Evolutionary conservation across 2,113 vertebrate species (phyloP), one percentile per base, ranked within the genome.

Genomic region (Tinamus guttatus): DNA sequence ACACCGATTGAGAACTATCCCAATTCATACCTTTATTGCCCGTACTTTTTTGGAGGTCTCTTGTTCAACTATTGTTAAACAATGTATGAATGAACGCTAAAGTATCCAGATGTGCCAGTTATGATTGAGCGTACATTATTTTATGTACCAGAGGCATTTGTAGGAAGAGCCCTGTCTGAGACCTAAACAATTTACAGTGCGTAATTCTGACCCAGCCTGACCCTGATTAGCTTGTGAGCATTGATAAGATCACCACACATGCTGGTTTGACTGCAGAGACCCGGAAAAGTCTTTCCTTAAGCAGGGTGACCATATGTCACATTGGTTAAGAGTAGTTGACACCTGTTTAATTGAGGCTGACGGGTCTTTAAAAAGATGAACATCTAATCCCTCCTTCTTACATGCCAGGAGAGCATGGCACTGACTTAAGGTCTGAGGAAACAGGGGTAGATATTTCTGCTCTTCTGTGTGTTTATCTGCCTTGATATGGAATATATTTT

Each of bases 311-410:
- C 69, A 86, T 81, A 93, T 52, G 68, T 69, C 32, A 19, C 43
- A 25, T n/a, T 86, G 69, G 69, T 86, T 88, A 93, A 92, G 73
- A 92, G 62, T 20, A 77, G 77, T 5, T 64, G 32, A 73, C 65
- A 75, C 30, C 20, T 85, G 69, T 90, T 87, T 95, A 93, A 91
- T n/a, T 91, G 84, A 92, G 38, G 54, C 40, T 92, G 90, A 74
- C 94, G 91, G 85, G 45, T 80, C 81, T 92, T 82, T 91, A 76
- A 79, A 93, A 85, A 80, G 78, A 51, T 60, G 64, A 70, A 85
- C 81, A 34, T 47, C 49, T 89, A 90, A 90, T 94, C 89, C 84
- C 71, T 67, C 5, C 45, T 6, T 76, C 30, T 80, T 89, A 56
- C 2, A n/a, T 19, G 22, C 25, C 51, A 90, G 25, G 41, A 64